Base-by-base conservation (phyloP, 2,113 vertebrate species). In the Periophthalmus modestus region DNA sequence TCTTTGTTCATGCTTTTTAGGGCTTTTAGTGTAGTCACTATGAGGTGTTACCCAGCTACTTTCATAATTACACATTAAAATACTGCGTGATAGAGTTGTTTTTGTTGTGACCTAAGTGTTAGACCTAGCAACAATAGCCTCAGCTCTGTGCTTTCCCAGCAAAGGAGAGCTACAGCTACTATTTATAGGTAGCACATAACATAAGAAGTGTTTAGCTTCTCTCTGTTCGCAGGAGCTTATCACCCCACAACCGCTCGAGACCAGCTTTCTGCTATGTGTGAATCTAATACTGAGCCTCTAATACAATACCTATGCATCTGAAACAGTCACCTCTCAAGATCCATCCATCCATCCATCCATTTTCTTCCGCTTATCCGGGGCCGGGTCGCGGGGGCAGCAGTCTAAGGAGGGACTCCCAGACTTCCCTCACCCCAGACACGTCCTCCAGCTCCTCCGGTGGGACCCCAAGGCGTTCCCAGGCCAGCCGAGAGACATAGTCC, bases 191-290 rank as follows among this genome's bases (percentile, higher is more conserved):
- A 16, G 52, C 21, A 66, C 28, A 15, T 33, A 16, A 9, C 36
- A 70, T 76, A 28, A 66, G 23, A 72, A 46, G 10, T 55, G 67
- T 72, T 75, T 68, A 0, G 50, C 33, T 57, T 77, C 39, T 58
- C 16, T 21, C 47, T 62, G 52, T 55, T 28, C 13, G 34, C 57
- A 33, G 24, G 18, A 15, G 39, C 48, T 66, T 66, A 39, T 21
- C 63, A 34, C 63, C 36, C 19, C 52, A 23, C 63, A 21, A n/a
- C 34, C 63, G 36, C 34, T 43, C 16, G 18, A 43, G 63, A 39
- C 52, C 52, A 55, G 52, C 19, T 55, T 55, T 55, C 52, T 21
- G 47, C 52, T n/a, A 55, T 10, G 52, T 21, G 52, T 55, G 52
- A 55, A n/a, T 55, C 4, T 11, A 55, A 21, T 54, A 54, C 52